phyloP scores from a whole-genome alignment of 2,113 vertebrate species.

The Gymnarchus niloticus region DNA sequence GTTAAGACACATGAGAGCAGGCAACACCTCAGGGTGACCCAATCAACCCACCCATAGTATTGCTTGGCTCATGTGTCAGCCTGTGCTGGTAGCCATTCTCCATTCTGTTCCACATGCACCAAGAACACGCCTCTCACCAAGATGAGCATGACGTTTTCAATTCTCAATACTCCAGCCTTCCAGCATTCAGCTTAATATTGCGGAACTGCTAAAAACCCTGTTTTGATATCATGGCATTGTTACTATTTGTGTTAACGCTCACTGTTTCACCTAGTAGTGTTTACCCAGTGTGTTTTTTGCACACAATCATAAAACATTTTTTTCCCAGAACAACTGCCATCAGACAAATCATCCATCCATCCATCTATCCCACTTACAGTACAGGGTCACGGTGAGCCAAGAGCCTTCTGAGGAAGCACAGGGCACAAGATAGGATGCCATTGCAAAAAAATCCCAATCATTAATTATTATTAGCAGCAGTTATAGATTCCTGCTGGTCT shows the following conservation, averaged over 20 bases:
- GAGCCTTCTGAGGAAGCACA: neutral
- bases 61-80: neutral
- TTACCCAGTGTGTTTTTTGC: neutral
- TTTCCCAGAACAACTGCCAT: neutral
- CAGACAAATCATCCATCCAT: neutral
- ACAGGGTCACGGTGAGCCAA: neutral
- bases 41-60: too few species aligned
- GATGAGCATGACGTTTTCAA: too few species aligned
- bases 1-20: slow-evolving; percentile 34
- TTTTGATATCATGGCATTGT: neutral
- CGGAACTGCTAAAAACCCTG: neutral
- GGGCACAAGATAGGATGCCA: neutral
- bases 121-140: neutral
- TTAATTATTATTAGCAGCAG: too few species aligned
- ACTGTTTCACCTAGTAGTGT: neutral
- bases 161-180: neutral
- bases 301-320: neutral
- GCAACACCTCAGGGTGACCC: too few species aligned
- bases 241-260: neutral
- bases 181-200: neutral
- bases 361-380: neutral
- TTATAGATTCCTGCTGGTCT: neutral
- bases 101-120: neutral
- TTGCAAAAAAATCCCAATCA: neutral
- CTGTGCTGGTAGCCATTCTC: neutral